These are phyloP conservation scores for Belgica antarctica DNA, from an alignment of 2,888 invertebrate species.

Conservation along the genomic window DNA sequence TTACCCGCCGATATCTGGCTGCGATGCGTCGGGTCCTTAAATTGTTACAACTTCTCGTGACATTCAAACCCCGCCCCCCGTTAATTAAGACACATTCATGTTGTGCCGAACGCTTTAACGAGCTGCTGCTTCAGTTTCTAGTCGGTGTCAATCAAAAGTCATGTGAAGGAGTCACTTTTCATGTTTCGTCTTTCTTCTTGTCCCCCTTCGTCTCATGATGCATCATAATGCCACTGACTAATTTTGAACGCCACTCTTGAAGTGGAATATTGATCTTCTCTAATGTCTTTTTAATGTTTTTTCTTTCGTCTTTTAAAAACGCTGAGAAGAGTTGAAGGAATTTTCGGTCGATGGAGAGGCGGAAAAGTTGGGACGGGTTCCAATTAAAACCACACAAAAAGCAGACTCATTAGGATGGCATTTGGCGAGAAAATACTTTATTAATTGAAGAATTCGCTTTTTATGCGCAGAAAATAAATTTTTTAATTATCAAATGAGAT, in stretches of 20 bases:
- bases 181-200: not conserved
- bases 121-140: not conserved
- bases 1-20: too few relatives aligned
- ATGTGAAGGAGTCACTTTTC: conserved; percentile 8
- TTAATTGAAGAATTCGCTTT: conserved; percentile 23
- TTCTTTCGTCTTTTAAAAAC: not conserved
- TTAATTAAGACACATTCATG: not conserved
- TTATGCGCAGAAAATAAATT: not conserved
- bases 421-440: conserved; percentile 32
- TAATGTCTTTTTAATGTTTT: conserved; percentile 41
- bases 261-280: conserved; percentile 20
- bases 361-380: not conserved
- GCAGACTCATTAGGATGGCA: conserved; percentile 22
- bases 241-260: conserved; percentile 34
- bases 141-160: conserved; percentile 17
- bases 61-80: not conserved
- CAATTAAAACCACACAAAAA: conserved; percentile 4
- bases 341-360: not conserved
- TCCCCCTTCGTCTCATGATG: not conserved
- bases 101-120: not conserved
- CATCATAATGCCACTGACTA: conserved; percentile 16
- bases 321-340: conserved; percentile 16
- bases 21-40: conserved; percentile 22
- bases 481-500: conserved; percentile 2
- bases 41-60: conserved; percentile 12